These are phyloP conservation scores for Strix aluco DNA, from an alignment of 2,113 vertebrate genomes.

Conservation along the genomic window DNA sequence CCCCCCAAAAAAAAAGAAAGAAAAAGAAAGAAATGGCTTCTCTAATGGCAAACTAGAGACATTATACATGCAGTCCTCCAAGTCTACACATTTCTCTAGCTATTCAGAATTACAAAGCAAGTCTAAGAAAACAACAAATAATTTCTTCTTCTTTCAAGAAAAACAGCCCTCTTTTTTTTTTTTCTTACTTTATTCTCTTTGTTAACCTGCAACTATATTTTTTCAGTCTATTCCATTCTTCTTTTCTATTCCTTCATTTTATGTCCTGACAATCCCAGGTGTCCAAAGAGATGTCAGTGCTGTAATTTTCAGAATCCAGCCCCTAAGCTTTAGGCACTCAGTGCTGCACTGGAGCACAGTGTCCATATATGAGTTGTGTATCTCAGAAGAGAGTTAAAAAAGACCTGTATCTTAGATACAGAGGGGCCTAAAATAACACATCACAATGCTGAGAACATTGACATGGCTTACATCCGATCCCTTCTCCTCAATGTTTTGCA, in stretches of 20 bases:
- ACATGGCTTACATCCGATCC: background rate
- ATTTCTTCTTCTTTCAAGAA: background rate
- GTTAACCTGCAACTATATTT: background rate
- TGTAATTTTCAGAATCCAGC: background rate
- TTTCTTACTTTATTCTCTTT: background rate
- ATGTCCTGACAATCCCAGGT: background rate
- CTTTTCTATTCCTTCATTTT: background rate
- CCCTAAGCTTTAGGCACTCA: background rate
- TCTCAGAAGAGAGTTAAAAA: background rate
- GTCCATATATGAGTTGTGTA: background rate
- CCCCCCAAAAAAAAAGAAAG: no score
- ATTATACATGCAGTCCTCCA: background rate
- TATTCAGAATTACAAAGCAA: background rate
- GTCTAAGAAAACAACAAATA: background rate
- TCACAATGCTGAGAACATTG: background rate
- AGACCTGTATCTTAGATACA: background rate
- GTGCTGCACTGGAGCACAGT: background rate
- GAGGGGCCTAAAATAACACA: background rate
- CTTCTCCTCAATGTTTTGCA: background rate
- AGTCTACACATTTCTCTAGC: background rate
- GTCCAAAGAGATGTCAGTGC: background rate
- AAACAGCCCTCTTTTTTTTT: rapidly evolving
- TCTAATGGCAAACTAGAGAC: background rate
- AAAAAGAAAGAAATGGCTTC: rapidly evolving
- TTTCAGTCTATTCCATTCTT: background rate